Evolutionary conservation across 2,797 vertebrate genomes (phyloP).

Genomic region (Anas bahamensis): DNA sequence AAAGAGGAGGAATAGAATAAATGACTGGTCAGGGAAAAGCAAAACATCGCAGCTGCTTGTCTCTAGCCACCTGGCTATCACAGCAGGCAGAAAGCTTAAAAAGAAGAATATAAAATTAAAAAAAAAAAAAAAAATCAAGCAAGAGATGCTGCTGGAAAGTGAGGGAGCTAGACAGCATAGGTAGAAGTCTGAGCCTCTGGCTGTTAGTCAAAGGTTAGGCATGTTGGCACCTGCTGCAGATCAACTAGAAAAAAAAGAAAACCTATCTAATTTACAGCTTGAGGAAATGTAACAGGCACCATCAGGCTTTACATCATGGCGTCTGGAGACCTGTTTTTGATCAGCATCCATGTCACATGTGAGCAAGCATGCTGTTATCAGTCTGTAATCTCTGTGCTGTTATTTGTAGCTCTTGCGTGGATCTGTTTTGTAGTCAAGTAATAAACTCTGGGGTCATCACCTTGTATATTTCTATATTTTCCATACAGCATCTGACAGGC

Average conservation of each 20-base stretch:
- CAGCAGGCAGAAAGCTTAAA: not conserved
- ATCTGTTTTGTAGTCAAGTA: not conserved
- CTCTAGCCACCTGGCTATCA: not conserved
- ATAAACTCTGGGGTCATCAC: not conserved
- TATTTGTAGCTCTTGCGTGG: conserved; percentile 29
- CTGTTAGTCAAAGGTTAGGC: not conserved
- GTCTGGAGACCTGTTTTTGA: conserved; percentile 26
- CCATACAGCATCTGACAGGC: not conserved
- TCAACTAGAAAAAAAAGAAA: not conserved
- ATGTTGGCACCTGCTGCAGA: not conserved
- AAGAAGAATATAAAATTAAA: not conserved
- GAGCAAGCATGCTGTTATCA: not conserved
- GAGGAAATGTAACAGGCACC: conserved; percentile 9
- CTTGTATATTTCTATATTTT: not conserved
- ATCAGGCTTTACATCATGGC: not conserved
- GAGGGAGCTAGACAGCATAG: not conserved
- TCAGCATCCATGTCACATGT: not conserved
- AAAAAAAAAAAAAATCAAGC: not conserved
- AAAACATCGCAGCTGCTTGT: not conserved
- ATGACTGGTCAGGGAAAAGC: not conserved
- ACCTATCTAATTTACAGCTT: not conserved
- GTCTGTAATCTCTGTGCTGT: not conserved
- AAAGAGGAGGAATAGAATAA: not conserved
- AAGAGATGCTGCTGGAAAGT: not conserved
- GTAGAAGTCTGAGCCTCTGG: not conserved